Base-by-base conservation (phyloP, 2,113 vertebrate species). In the Chascanopsetta lugubris region DNA sequence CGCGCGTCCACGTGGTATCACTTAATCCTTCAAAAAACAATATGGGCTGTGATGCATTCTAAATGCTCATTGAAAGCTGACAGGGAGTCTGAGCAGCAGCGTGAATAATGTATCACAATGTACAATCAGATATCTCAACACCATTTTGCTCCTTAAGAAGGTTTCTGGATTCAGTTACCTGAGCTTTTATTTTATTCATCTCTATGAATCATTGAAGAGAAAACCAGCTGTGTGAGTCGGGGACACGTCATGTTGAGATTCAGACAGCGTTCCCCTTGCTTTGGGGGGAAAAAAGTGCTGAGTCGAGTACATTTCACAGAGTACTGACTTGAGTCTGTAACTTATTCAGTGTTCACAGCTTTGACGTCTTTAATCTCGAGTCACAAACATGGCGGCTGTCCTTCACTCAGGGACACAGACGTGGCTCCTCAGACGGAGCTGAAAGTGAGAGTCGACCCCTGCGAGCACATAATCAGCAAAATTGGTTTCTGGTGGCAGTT, bases 61-160 rank as follows among this genome's bases (percentile, higher is more conserved):
- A 54, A 73, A 87, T 71, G 72, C 42, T 69, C 1, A 71, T 77
- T 85, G 73, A 82, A 57, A 70, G 65, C 65, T 83, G 81, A 84
- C 82, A 74, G 46, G 62, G 65, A 84, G 71, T 66, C 69, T 67
- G 72, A 85, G n/a, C 75, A 47, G 75, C 76, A 53, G 20, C 25
- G 50, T 90, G 70, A 89, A 90, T 89, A 84, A 89, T 89, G 75
- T 61, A 88, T 83, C 72, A 45, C 32, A 46, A 79, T 9, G 49
- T 78, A 89, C 76, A 85, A 87, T 89, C 54, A 80, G 80, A 84
- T 87, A 87, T 83, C 75, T 81, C 83, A 75, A 79, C 85, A 82
- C 75, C 72, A 46, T 86, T 84, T 84, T 69, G 59, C 62, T 38
- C 25, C 77, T 64, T 32, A 47, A 77, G 69, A 72, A 61, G 72